Percentiles rank a stretch among this genome's conserved stretches.
These are phyloP conservation scores for Cariama cristata DNA, from an alignment of 2,113 vertebrate species.

Conservation along the genomic window DNA sequence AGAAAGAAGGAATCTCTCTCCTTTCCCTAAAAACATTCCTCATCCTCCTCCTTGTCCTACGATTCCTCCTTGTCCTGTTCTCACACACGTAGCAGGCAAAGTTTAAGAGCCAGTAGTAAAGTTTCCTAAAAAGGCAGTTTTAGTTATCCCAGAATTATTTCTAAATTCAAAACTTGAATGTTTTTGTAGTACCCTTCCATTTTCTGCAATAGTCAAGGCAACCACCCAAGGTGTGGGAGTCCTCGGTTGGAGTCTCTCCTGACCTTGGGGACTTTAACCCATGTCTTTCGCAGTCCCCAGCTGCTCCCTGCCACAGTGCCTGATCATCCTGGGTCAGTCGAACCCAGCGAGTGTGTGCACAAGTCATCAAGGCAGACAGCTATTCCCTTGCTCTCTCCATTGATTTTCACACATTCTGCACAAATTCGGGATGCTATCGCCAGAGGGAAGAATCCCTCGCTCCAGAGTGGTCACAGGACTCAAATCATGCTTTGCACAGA, in stretches of 20 bases:
- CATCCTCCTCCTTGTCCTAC: background rate
- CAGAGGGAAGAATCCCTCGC: background rate
- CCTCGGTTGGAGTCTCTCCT: background rate
- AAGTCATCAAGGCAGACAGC: background rate
- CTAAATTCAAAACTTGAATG: background rate
- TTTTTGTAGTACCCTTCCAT: background rate
- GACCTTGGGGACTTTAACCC: background rate
- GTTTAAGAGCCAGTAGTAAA: background rate
- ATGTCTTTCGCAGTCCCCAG: background rate
- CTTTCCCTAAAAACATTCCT: background rate
- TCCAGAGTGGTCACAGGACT: background rate
- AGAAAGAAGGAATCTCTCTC: background rate
- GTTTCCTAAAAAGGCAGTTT: background rate
- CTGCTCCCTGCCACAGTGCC: background rate
- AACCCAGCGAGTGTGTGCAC: background rate
- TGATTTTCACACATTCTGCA: background rate
- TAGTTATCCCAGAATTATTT: background rate
- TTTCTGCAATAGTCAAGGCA: background rate
- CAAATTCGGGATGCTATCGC: fast-evolving
- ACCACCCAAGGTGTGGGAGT: background rate
- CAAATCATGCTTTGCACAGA: background rate
- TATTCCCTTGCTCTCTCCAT: background rate
- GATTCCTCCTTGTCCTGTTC: background rate
- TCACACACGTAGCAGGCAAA: background rate
- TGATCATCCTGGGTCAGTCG: background rate